Percentiles rank a stretch among this genome's conserved stretches.
These are phyloP conservation scores for human (Homo sapiens) DNA, from an alignment of 2,113 vertebrate genomes.

Conservation along the genomic window GRCh38 chr6:109014501-109015000, in stretches of 20 bases:
- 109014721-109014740: background rate
- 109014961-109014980: slow-evolving; percentile 6
- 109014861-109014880: background rate
- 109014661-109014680: background rate
- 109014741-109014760: background rate
- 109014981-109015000: background rate
- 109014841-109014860: background rate
- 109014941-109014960: background rate
- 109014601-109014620: background rate
- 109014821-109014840: background rate
- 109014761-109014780: background rate
- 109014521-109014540: background rate
- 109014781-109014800: background rate
- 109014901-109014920: background rate
- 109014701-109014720: background rate
- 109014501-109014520: background rate
- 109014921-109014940: background rate
- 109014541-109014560: background rate
- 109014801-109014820: background rate
- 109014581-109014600: background rate
- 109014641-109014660: background rate
- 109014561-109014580: slow-evolving; percentile 4
- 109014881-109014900: background rate
- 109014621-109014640: background rate
- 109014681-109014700: background rate